phyloP scores from a whole-genome alignment of 2,797 vertebrate genomes.

The Delichon dasypus region DNA sequence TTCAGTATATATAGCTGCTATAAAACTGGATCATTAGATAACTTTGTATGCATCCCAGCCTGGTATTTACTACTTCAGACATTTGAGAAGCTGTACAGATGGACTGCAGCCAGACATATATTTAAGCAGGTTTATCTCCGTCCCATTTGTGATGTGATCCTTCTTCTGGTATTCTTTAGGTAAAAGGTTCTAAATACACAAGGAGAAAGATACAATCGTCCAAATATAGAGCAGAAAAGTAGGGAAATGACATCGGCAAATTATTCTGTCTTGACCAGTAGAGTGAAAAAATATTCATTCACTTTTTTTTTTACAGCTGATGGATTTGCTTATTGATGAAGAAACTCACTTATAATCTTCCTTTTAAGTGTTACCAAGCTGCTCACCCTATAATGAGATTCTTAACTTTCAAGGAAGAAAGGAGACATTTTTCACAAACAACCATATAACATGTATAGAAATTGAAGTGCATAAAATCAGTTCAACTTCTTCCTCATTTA shows the following conservation, averaged over 20 bases:
- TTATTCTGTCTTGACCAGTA: not conserved
- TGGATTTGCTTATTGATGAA: not conserved
- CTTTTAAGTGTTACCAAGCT: not conserved
- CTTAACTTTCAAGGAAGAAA: not conserved
- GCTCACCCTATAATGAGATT: not conserved
- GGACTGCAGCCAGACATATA: not conserved
- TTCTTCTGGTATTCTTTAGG: not conserved
- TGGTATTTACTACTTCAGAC: constrained; percentile 19
- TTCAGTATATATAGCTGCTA: not conserved
- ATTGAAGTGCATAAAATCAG: not conserved
- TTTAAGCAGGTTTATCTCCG: not conserved
- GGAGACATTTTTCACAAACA: not conserved
- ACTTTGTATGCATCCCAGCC: not conserved
- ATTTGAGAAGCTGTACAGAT: not conserved
- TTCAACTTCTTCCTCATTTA: not conserved
- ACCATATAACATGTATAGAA: not conserved
- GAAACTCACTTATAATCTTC: not conserved
- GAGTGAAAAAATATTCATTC: not conserved
- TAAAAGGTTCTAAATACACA: not conserved
- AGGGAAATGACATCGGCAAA: not conserved
- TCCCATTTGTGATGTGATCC: not conserved
- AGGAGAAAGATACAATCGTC: not conserved
- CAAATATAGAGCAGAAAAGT: not conserved
- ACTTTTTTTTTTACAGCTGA: not conserved
- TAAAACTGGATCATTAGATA: constrained; percentile 2